Evolutionary conservation across 2,888 invertebrate species (phyloP).

Genomic region (Epirrita christyi): DNA sequence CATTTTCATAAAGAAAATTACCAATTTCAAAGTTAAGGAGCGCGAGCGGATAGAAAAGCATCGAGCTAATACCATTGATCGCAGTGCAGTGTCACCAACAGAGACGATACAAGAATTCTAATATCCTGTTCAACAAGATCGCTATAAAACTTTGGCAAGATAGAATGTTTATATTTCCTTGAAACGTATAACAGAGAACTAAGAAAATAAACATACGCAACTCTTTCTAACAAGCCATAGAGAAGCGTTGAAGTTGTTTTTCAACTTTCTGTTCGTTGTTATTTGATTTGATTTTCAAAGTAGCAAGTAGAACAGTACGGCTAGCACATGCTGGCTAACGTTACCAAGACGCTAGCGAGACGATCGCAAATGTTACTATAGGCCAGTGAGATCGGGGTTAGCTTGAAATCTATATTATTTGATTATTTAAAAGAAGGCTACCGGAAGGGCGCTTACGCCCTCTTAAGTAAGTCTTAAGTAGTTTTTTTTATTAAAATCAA

Average conservation of each 20-base stretch:
- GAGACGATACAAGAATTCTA: conserved; percentile 49
- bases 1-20: conserved; percentile 1
- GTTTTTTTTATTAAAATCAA: too few relatives aligned
- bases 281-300: conserved; percentile 11
- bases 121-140: conserved; percentile 55
- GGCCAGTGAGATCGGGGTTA: too few relatives aligned
- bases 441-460: too few relatives aligned
- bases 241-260: conserved; percentile 10
- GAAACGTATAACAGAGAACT: conserved; percentile 15
- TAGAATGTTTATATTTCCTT: conserved; percentile 36
- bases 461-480: too few relatives aligned
- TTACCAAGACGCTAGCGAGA: too few relatives aligned
- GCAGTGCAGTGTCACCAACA: conserved; percentile 35
- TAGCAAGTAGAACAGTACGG: too few relatives aligned
- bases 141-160: conserved; percentile 42
- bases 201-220: conserved; percentile 19
- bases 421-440: too few relatives aligned
- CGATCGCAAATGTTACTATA: too few relatives aligned
- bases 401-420: too few relatives aligned
- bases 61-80: conserved; percentile 5
- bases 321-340: too few relatives aligned
- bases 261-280: conserved; percentile 11
- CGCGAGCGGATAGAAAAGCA: background rate
- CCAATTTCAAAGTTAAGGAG: conserved; percentile 2
- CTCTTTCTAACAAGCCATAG: conserved; percentile 8